Evolutionary conservation across 37 sponge, comb jelly and placozoan genomes (phyloP).

Genomic region (Crambe crambe): DNA sequence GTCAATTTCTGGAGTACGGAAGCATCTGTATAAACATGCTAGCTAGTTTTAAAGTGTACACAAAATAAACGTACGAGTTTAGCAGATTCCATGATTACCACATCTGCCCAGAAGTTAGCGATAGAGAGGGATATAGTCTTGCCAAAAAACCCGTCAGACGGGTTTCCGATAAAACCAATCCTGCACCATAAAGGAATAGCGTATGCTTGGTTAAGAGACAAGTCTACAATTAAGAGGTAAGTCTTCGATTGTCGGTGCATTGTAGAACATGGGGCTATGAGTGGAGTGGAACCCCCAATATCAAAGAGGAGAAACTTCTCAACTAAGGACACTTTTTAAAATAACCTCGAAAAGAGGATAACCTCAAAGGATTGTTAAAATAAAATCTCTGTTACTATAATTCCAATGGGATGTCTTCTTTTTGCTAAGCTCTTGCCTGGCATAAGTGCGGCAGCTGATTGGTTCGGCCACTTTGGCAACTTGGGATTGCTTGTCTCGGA

Average conservation of each 20-base stretch:
- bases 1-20: conserved; percentile 50
- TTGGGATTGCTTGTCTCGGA: conserved; percentile 28
- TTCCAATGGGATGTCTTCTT: neutral
- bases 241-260: no score
- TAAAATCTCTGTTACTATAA: no score
- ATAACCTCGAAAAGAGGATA: neutral
- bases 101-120: conserved; percentile 92
- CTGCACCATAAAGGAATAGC: conserved; percentile 17
- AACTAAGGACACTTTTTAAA: no score
- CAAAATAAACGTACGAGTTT: conserved; percentile 52
- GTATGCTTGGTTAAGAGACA: neutral
- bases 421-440: conserved; percentile 67
- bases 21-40: neutral
- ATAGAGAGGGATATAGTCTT: conserved; percentile 88
- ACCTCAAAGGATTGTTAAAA: no score
- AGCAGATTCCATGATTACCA: conserved; percentile 63
- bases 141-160: conserved; percentile 87
- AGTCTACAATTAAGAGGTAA: neutral
- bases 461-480: conserved; percentile 8
- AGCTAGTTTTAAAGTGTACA: neutral
- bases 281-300: no score
- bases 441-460: conserved; percentile 62
- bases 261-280: no score
- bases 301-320: no score
- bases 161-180: conserved; percentile 89